Evolutionary conservation across 1,140 invertebrate genomes (phyloP).

Genomic region (Sycophaga agraensis): DNA sequence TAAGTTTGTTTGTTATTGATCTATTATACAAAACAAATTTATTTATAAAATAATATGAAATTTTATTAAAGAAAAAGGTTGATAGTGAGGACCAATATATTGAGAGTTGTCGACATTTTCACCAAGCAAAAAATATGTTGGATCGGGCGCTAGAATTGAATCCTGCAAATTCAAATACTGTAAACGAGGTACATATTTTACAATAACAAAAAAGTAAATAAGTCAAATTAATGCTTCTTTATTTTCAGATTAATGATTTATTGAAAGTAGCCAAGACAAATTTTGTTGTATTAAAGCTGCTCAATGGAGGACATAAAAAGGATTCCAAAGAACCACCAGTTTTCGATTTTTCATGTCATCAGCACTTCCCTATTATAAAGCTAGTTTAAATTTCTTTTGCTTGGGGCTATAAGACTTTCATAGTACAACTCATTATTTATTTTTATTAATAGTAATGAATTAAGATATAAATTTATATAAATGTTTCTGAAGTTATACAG

Average conservation of each 20-base stretch:
- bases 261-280: slow-evolving; percentile 91
- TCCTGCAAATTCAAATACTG: slow-evolving; percentile 67
- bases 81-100: slow-evolving; percentile 64
- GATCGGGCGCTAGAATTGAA: slow-evolving; percentile 63
- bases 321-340: slow-evolving; percentile 80
- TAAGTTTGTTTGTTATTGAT: slow-evolving; percentile 33
- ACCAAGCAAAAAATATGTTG: slow-evolving; percentile 82
- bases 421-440: slow-evolving; percentile 37
- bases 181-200: slow-evolving; percentile 72
- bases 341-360: slow-evolving; percentile 87
- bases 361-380: slow-evolving; percentile 90
- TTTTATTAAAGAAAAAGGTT: slow-evolving; percentile 40
- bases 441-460: slow-evolving; percentile 29
- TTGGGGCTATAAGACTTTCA: slow-evolving; percentile 7
- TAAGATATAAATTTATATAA: neutral
- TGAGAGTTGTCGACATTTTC: slow-evolving; percentile 86
- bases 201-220: slow-evolving; percentile 35
- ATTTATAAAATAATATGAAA: neutral
- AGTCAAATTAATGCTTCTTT: slow-evolving; percentile 8
- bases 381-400: slow-evolving; percentile 47
- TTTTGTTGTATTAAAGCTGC: slow-evolving; percentile 89
- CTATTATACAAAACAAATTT: neutral
- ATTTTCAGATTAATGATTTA: slow-evolving; percentile 74
- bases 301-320: slow-evolving; percentile 87
- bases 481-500: slow-evolving; percentile 4